These are phyloP conservation scores for Dryobates pubescens DNA, from an alignment of 2,797 vertebrate genomes.

Conservation along the genomic window DNA sequence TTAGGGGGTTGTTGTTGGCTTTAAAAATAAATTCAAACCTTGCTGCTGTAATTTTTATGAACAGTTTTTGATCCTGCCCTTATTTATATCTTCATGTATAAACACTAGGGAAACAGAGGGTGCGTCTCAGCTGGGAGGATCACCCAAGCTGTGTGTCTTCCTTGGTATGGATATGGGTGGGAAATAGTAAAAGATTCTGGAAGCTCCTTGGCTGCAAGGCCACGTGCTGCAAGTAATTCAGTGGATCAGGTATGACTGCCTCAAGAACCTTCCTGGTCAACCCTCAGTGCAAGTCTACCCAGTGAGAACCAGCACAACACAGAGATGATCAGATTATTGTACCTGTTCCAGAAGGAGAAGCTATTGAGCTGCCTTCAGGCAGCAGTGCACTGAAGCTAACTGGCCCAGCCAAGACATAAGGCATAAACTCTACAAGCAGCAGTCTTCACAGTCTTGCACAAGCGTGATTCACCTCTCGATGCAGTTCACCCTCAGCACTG, in stretches of 20 bases:
- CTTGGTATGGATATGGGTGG: background rate
- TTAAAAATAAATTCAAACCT: background rate
- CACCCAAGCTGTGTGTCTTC: background rate
- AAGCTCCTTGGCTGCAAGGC: background rate
- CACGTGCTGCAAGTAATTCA: background rate
- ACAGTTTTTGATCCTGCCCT: background rate
- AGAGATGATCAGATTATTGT: background rate
- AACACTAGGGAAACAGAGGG: background rate
- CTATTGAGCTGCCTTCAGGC: background rate
- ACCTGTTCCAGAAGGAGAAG: background rate
- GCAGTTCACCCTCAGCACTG: background rate
- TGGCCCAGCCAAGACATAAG: background rate
- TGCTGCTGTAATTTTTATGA: background rate
- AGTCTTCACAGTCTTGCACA: background rate
- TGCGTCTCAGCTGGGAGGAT: background rate
- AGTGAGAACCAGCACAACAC: background rate
- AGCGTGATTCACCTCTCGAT: background rate
- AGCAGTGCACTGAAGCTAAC: background rate
- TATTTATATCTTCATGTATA: background rate
- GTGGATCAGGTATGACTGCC: background rate
- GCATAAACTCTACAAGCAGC: background rate
- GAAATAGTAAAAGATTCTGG: background rate
- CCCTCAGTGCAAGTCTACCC: background rate
- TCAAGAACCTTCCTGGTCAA: background rate
- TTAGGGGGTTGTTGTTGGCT: too few species aligned